Percentiles rank a stretch among this genome's conserved stretches.
Evolutionary conservation across 1,140 invertebrate genomes (phyloP).

Genomic region (Agrilus planipennis): DNA sequence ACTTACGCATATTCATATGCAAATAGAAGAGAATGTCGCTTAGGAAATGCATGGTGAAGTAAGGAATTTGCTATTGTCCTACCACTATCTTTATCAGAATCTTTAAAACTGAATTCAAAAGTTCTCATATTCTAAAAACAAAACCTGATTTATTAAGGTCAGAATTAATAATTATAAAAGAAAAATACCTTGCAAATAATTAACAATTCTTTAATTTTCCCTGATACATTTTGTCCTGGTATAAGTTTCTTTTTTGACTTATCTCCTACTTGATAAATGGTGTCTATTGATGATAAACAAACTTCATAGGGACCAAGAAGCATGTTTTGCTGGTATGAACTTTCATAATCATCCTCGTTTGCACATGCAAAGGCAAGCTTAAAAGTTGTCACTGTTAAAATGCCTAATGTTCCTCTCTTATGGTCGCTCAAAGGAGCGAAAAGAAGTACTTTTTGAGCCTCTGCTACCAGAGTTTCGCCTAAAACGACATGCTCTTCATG

Average conservation of each 20-base stretch:
- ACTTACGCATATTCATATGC: constrained; percentile 66
- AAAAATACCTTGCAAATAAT: constrained; percentile 70
- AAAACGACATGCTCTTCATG: too few relatives aligned
- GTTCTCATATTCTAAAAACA: constrained; percentile 69
- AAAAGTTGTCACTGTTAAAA: constrained; percentile 76
- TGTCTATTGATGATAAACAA: constrained; percentile 71
- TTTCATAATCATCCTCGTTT: constrained; percentile 17
- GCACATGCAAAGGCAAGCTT: constrained; percentile 62
- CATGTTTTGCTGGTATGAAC: constrained; percentile 53
- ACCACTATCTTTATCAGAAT: constrained; percentile 64
- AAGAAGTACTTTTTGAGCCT: constrained; percentile 69
- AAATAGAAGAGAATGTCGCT: constrained; percentile 72
- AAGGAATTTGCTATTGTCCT: constrained; percentile 68
- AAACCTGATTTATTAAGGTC: constrained; percentile 4
- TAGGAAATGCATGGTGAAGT: constrained; percentile 78
- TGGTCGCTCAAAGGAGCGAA: constrained; percentile 66
- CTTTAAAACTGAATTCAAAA: constrained; percentile 80
- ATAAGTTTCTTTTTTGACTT: constrained; percentile 55
- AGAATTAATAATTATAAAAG: constrained; percentile 1
- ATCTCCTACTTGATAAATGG: constrained; percentile 61
- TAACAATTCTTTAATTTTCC: constrained; percentile 69
- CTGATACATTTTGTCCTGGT: constrained; percentile 51
- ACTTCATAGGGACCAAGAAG: constrained; percentile 68
- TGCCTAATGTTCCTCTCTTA: constrained; percentile 63
- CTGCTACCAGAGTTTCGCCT: constrained; percentile 66